phyloP scores from a whole-genome alignment of 2,888 invertebrate genomes.

The Acanthacorydalis orientalis region DNA sequence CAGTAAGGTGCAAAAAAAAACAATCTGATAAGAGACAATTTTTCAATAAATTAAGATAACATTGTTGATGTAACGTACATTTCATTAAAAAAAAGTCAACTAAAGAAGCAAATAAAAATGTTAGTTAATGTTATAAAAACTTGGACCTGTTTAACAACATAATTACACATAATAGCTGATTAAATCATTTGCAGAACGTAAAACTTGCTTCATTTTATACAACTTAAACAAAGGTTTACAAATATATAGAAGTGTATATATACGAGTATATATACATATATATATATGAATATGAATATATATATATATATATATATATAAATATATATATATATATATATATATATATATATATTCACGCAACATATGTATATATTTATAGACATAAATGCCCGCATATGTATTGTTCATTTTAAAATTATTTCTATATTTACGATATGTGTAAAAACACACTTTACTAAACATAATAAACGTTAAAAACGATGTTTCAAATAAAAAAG shows the following conservation, averaged over 20 bases:
- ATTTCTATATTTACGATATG: background rate
- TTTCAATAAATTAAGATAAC: no score
- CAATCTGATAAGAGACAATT: no score
- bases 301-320: constrained; percentile 1
- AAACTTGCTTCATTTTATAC: background rate
- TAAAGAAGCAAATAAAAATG: no score
- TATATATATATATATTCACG: no score
- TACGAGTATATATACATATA: background rate
- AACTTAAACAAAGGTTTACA: background rate
- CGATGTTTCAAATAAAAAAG: no score
- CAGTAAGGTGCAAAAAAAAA: no score
- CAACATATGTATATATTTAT: background rate
- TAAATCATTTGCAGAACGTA: background rate
- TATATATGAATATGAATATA: background rate
- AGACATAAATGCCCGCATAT: background rate
- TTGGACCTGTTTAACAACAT: no score
- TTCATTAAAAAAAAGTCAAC: no score
- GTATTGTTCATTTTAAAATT: background rate
- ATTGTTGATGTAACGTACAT: no score
- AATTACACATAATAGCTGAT: background rate
- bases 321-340: background rate
- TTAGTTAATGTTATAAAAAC: no score
- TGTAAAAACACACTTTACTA: no score
- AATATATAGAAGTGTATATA: background rate
- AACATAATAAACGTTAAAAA: no score